Conservation (phyloP, 2,797 vertebrate genomes). For the Oryzias dopingdopingensis region DNA sequence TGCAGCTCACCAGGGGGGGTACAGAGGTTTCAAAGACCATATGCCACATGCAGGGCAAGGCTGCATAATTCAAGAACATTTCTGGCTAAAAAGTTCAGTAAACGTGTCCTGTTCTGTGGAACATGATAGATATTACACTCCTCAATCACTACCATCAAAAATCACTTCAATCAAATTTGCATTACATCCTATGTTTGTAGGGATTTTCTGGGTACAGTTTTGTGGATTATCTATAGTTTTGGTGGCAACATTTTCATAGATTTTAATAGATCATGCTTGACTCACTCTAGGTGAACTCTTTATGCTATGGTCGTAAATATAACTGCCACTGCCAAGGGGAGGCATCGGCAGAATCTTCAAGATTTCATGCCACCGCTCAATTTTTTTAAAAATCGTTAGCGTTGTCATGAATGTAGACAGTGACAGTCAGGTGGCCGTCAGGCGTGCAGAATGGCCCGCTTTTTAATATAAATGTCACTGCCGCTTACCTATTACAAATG, state of each 20-base stretch:
- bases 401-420: no score
- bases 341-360: no score
- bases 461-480: no score
- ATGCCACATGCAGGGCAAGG: constrained; percentile 57
- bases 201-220: background rate
- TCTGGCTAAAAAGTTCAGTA: constrained; percentile 61
- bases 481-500: no score
- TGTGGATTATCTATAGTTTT: constrained; percentile 11
- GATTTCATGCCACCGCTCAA: no score
- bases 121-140: constrained; percentile 21
- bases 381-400: no score
- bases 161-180: constrained; percentile 25
- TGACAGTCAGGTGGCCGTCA: no score
- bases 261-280: constrained; percentile 7
- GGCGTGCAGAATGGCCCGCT: no score
- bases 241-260: background rate
- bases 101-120: constrained; percentile 48
- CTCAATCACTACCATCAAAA: constrained; percentile 39
- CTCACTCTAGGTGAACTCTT: constrained; percentile 23
- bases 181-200: constrained; percentile 3
- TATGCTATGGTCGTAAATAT: background rate
- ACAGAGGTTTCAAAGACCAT: constrained; percentile 64
- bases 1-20: constrained; percentile 43
- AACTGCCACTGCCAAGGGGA: no score
- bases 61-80: constrained; percentile 67